A percentile compares a stretch with the other conserved stretches of the same genome.
These are phyloP conservation scores for Theristicus caerulescens DNA, from an alignment of 2,113 vertebrate genomes.

Conservation along the genomic window DNA sequence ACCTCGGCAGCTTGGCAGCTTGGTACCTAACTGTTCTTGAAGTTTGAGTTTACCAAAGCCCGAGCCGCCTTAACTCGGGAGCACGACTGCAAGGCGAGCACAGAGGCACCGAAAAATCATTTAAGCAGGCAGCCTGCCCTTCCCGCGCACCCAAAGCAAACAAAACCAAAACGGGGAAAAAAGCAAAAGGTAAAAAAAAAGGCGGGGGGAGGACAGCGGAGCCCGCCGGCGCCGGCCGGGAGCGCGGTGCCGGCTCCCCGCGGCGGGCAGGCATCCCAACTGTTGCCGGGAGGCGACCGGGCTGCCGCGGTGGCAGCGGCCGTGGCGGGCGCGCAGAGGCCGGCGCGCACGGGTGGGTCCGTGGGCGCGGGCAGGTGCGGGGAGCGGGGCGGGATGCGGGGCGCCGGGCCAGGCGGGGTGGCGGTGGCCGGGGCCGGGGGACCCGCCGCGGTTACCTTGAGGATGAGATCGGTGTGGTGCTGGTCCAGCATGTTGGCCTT, in stretches of 20 bases:
- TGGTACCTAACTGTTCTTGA: constrained; percentile 15
- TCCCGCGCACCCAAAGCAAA: background rate
- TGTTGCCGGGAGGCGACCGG: constrained; percentile 59
- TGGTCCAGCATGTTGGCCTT: constrained; percentile 94
- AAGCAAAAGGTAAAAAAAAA: background rate
- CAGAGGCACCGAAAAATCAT: background rate
- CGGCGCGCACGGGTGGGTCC: background rate
- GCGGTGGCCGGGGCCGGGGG: background rate
- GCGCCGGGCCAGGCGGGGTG: background rate
- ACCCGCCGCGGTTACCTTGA: constrained; percentile 80
- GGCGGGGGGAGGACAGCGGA: background rate
- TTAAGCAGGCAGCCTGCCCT: background rate
- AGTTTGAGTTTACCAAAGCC: constrained; percentile 29
- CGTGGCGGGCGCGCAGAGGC: background rate
- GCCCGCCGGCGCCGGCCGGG: background rate
- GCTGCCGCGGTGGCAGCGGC: background rate
- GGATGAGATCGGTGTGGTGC: constrained; percentile 86
- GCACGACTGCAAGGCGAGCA: background rate
- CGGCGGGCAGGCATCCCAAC: constrained; percentile 48
- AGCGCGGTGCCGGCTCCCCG: constrained; percentile 2
- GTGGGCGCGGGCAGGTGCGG: background rate
- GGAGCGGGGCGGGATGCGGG: background rate
- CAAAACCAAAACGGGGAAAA: background rate
- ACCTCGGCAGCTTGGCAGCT: background rate
- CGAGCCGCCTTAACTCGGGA: background rate